Evolutionary conservation across 2,797 vertebrate genomes (phyloP).

Genomic region (Cyprinella venusta): DNA sequence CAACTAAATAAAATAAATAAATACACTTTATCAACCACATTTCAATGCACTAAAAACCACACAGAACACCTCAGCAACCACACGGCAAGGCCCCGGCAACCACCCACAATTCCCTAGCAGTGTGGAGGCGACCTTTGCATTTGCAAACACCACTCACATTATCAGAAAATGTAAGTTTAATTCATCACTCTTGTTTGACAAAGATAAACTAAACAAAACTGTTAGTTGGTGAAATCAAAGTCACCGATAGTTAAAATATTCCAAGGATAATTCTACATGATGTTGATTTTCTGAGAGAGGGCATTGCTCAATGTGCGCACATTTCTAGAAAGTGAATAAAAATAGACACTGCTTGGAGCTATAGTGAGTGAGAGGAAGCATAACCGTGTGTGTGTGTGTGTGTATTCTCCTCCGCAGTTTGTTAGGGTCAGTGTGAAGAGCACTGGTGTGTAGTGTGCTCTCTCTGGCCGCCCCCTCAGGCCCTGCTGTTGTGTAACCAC

Average conservation of each 20-base stretch:
- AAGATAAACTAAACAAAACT: not conserved
- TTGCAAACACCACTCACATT: not conserved
- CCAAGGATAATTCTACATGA: constrained; percentile 6
- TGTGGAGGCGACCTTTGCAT: constrained; percentile 4
- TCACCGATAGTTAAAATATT: constrained; percentile 7
- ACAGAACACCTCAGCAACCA: not conserved
- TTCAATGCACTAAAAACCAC: not conserved
- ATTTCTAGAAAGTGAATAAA: constrained; percentile 56
- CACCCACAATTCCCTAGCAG: constrained; percentile 26
- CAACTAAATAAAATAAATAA: not conserved
- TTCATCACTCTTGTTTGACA: not conserved
- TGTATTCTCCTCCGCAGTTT: constrained; percentile 59
- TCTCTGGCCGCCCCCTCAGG: constrained; percentile 59
- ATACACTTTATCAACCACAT: not conserved
- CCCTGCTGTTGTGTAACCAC: constrained; percentile 56
- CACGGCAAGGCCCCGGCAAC: not conserved
- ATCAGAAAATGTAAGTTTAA: not conserved
- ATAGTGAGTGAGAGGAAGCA: constrained; percentile 43
- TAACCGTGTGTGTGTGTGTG: constrained; percentile 36
- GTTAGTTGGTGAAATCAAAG: not conserved
- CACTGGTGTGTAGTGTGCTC: constrained; percentile 54
- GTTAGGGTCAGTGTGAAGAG: constrained; percentile 59
- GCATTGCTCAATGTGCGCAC: constrained; percentile 25
- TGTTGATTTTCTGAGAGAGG: constrained; percentile 27
- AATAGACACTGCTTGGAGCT: constrained; percentile 53